phyloP scores from a whole-genome alignment of 2,888 invertebrate genomes.

The Orthonevra nobilis region DNA sequence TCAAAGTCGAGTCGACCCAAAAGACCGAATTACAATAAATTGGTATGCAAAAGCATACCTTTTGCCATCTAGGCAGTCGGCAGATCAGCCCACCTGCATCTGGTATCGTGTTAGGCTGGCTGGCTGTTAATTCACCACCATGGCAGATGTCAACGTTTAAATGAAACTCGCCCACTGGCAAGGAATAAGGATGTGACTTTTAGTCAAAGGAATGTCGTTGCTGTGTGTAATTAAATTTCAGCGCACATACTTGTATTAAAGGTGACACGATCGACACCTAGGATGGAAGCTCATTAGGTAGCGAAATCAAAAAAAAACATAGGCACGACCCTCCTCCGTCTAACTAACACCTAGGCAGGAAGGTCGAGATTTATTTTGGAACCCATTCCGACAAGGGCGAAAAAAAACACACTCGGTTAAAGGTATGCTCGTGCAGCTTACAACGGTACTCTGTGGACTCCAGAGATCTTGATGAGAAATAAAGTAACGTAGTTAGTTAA shows the following conservation, averaged over 20 bases:
- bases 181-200: constrained; percentile 4
- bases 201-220: not conserved
- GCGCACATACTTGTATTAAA: not conserved
- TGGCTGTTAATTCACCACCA: too few relatives aligned
- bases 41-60: constrained; percentile 18
- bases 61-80: constrained; percentile 3
- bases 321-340: too few relatives aligned
- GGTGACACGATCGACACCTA: not conserved
- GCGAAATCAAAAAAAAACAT: too few relatives aligned
- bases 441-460: too few relatives aligned
- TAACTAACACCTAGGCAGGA: too few relatives aligned
- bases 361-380: too few relatives aligned
- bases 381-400: too few relatives aligned
- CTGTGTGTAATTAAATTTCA: constrained; percentile 14
- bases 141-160: constrained; percentile 12
- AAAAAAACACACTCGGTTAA: too few relatives aligned
- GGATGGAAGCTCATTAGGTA: constrained; percentile 3
- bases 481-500: too few relatives aligned
- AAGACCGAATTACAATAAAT: constrained; percentile 18
- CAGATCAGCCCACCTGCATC: not conserved
- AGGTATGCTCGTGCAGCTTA: too few relatives aligned
- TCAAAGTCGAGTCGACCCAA: constrained; percentile 4
- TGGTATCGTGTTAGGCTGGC: too few relatives aligned
- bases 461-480: too few relatives aligned
- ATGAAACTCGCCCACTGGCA: constrained; percentile 12